Evolutionary conservation across 1,140 invertebrate genomes (phyloP).

Genomic region (Temnothorax curvispinosus): DNA sequence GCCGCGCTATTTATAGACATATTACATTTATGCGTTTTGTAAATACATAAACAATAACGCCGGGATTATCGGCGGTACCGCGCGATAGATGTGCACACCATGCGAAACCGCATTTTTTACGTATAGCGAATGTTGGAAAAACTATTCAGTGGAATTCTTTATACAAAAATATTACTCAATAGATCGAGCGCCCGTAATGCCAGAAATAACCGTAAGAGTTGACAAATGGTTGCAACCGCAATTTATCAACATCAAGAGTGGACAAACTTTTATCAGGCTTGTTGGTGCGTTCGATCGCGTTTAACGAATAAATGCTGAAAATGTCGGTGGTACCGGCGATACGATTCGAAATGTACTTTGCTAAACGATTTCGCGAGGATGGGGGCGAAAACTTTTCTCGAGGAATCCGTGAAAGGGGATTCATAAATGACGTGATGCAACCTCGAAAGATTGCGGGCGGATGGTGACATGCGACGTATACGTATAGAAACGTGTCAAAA

Average conservation of each 20-base stretch:
- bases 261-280: constrained; percentile 50
- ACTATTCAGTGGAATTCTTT: constrained; percentile 17
- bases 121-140: neutral
- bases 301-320: constrained; percentile 28
- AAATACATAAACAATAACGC: constrained; percentile 11
- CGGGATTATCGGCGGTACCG: neutral
- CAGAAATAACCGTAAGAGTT: constrained; percentile 42
- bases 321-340: neutral
- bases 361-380: neutral
- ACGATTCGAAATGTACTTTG: constrained; percentile 24
- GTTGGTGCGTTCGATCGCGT: constrained; percentile 39
- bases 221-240: constrained; percentile 45
- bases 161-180: constrained; percentile 32
- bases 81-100: neutral
- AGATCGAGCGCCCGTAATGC: constrained; percentile 29
- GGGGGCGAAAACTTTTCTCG: constrained; percentile 57
- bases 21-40: neutral
- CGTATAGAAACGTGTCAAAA: constrained; percentile 70
- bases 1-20: neutral
- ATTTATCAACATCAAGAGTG: constrained; percentile 56
- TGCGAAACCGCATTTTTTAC: constrained; percentile 8
- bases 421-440: constrained; percentile 72
- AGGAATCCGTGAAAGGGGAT: constrained; percentile 66
- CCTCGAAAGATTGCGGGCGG: constrained; percentile 5
- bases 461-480: neutral